Evolutionary conservation across 2,888 invertebrate genomes (phyloP).

Genomic region (Oxyscelio sp.): DNA sequence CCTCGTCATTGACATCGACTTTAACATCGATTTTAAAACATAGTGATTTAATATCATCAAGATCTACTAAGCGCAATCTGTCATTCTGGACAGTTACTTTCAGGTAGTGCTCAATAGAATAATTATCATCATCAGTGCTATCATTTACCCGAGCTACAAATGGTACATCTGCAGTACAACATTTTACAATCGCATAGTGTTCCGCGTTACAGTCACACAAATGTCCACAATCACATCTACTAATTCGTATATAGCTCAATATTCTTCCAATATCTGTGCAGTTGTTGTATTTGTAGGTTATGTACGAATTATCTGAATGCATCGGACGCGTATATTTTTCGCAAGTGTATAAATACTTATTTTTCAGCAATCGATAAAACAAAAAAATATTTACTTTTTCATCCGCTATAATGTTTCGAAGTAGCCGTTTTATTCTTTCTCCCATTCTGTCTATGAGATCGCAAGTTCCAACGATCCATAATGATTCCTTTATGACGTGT

Average conservation of each 20-base stretch:
- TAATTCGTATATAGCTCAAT: conserved; percentile 41
- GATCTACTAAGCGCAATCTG: not conserved
- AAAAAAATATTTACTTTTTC: not conserved
- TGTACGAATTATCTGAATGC: conserved; percentile 26
- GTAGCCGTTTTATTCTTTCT: not conserved
- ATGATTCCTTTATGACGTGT: conserved; percentile 12
- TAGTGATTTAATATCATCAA: not conserved
- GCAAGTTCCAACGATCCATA: conserved; percentile 30
- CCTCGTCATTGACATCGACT: no score
- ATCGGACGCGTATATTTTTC: conserved; percentile 36
- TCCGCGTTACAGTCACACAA: conserved; percentile 49
- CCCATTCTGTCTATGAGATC: no score
- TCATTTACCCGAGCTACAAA: no score
- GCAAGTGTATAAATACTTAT: conserved; percentile 43
- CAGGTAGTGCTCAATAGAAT: no score
- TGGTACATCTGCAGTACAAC: not conserved
- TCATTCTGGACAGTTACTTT: not conserved
- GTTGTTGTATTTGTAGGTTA: conserved; percentile 17
- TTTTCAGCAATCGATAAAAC: conserved; percentile 28
- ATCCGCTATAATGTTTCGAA: not conserved
- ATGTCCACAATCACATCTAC: conserved; percentile 38
- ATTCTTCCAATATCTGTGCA: conserved; percentile 34
- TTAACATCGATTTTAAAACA: not conserved
- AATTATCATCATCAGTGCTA: no score
- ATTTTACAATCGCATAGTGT: conserved; percentile 36